Evolutionary conservation across 2,797 vertebrate species (phyloP).

Genomic region (Manis crassicaudata): DNA sequence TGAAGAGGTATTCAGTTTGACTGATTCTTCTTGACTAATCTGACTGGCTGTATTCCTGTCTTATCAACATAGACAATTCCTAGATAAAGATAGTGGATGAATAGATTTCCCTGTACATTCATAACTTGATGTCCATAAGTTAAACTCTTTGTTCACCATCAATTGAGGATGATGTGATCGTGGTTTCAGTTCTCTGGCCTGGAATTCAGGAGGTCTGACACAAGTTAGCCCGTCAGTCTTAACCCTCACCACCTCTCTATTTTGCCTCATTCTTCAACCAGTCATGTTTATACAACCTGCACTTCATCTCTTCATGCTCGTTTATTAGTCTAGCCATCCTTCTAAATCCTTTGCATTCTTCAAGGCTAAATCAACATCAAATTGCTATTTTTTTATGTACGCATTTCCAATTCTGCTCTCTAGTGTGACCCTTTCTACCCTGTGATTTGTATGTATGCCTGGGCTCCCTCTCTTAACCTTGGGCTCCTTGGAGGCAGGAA

Average conservation of each 20-base stretch:
- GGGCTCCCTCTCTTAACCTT: neutral
- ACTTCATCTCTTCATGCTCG: neutral
- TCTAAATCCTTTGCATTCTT: neutral
- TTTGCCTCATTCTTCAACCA: neutral
- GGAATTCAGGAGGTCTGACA: neutral
- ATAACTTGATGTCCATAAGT: neutral
- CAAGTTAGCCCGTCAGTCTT: neutral
- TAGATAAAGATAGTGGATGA: slow-evolving; percentile 2
- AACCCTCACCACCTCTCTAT: neutral
- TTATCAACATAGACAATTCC: neutral
- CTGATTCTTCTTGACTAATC: slow-evolving; percentile 15
- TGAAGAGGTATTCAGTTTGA: neutral
- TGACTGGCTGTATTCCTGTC: neutral
- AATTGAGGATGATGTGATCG: neutral
- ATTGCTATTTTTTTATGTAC: neutral
- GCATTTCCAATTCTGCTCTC: neutral
- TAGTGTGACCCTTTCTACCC: neutral
- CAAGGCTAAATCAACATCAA: neutral
- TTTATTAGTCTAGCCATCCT: neutral
- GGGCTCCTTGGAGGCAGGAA: neutral
- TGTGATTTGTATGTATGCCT: neutral
- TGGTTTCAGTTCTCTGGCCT: neutral
- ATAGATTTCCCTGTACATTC: neutral
- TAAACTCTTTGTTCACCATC: slow-evolving; percentile 16
- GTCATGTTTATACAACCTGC: neutral